phyloP scores from a whole-genome alignment of 2,888 invertebrate species.

The Lepidocyrtinus sp. region DNA sequence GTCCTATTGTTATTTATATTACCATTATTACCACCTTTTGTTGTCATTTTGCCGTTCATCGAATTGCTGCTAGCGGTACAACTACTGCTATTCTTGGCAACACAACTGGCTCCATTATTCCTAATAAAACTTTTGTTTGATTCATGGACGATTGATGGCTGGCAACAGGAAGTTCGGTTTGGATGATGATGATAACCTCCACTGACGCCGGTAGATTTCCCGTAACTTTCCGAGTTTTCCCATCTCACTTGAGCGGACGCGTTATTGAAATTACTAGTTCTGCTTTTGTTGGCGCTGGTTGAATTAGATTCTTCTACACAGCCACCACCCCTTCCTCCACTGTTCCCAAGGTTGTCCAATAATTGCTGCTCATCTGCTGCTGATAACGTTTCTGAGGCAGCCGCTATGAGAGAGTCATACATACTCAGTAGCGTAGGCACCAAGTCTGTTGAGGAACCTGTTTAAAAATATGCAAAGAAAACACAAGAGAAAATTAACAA shows the following conservation, averaged over 20 bases:
- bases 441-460: conserved; percentile 88
- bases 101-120: conserved; percentile 46
- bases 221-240: conserved; percentile 43
- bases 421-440: conserved; percentile 89
- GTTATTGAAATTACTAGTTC: conserved; percentile 12
- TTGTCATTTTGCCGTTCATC: conserved; percentile 54
- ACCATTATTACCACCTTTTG: conserved; percentile 50
- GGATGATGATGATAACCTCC: conserved; percentile 32
- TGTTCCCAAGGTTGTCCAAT: conserved; percentile 58
- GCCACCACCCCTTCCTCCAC: conserved; percentile 23
- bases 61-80: conserved; percentile 24
- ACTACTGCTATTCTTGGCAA: conserved; percentile 14
- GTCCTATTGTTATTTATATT: conserved; percentile 59
- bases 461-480: conserved; percentile 70
- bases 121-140: conserved; percentile 27
- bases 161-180: conserved; percentile 34
- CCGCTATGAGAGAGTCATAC: conserved; percentile 81
- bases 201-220: conserved; percentile 40
- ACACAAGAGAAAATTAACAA: conserved; percentile 55
- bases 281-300: background rate
- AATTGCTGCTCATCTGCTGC: conserved; percentile 45
- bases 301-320: conserved; percentile 31
- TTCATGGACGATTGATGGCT: conserved; percentile 39
- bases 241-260: conserved; percentile 57
- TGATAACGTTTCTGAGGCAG: conserved; percentile 51